These are phyloP conservation scores for Arothron firmamentum DNA, from an alignment of 2,113 vertebrate genomes.

Conservation along the genomic window DNA sequence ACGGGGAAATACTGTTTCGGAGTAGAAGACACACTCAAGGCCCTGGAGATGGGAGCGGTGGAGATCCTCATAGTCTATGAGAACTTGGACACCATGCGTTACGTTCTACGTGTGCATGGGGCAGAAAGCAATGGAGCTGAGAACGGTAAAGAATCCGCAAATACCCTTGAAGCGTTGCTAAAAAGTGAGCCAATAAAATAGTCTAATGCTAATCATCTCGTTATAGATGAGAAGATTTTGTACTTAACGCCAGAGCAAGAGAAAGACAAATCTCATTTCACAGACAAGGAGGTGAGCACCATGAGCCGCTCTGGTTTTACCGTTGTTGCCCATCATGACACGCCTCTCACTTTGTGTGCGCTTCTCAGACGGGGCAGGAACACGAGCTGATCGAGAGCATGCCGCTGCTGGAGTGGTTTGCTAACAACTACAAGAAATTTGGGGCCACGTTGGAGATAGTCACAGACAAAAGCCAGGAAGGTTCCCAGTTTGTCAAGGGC, in stretches of 20 bases:
- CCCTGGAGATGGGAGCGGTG: slow-evolving; percentile 98
- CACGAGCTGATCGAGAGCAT: slow-evolving; percentile 98
- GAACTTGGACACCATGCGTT: slow-evolving; percentile 99
- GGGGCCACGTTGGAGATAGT: slow-evolving; percentile 99
- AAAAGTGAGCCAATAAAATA: neutral
- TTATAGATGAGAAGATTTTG: slow-evolving; percentile 93
- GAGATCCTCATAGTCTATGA: slow-evolving; percentile 99
- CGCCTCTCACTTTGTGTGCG: slow-evolving; percentile 17
- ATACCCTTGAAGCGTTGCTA: neutral
- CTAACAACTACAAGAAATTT: slow-evolving; percentile 99
- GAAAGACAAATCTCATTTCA: slow-evolving; percentile 99
- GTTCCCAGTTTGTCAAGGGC: slow-evolving; percentile 99
- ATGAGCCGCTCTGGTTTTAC: neutral
- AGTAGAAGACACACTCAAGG: slow-evolving; percentile 97
- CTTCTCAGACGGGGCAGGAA: slow-evolving; percentile 90
- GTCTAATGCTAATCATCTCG: neutral
- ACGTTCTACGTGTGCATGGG: slow-evolving; percentile 93
- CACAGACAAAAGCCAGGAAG: slow-evolving; percentile 99
- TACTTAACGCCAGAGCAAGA: slow-evolving; percentile 98
- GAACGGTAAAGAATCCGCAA: slow-evolving; percentile 63
- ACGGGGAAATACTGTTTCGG: slow-evolving; percentile 99
- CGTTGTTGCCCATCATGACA: neutral
- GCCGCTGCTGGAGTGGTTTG: slow-evolving; percentile 99
- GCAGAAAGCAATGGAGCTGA: slow-evolving; percentile 83
- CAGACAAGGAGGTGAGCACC: slow-evolving; percentile 93